Conservation (phyloP, 64 coral and sea anemone species). For the Exaiptasia diaphana region DNA sequence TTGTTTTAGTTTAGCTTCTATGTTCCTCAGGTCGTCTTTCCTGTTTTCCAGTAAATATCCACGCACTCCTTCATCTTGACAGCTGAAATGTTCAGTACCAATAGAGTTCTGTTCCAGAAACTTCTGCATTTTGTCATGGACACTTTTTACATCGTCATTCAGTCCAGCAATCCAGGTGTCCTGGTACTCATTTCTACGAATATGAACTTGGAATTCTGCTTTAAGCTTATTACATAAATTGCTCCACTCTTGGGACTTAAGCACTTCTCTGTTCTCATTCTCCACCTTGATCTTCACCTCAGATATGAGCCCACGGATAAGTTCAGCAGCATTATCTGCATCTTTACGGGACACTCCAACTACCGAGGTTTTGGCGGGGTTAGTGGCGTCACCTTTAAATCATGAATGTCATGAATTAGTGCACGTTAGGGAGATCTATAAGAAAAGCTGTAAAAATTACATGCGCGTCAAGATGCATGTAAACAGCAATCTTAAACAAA, state of each 20-base stretch:
- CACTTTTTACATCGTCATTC: not conserved
- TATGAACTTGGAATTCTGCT: not conserved
- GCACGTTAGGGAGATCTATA: no score
- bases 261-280: not conserved
- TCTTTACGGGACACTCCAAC: not conserved
- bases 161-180: slow-evolving; percentile 12
- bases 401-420: no score
- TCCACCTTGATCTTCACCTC: slow-evolving; percentile 3
- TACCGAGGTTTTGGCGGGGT: not conserved
- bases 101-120: slow-evolving; percentile 15
- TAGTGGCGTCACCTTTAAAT: no score
- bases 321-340: not conserved
- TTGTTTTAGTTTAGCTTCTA: slow-evolving; percentile 12
- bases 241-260: not conserved
- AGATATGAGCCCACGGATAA: not conserved
- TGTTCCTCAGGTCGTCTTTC: slow-evolving; percentile 10
- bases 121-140: not conserved
- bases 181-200: not conserved
- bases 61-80: not conserved
- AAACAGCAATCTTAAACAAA: no score
- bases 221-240: not conserved
- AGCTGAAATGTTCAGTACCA: not conserved
- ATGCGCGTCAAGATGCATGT: no score
- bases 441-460: no score
- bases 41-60: slow-evolving; percentile 28